Base-by-base conservation (phyloP, 2,113 vertebrate genomes). In the Anolis sagrei region DNA sequence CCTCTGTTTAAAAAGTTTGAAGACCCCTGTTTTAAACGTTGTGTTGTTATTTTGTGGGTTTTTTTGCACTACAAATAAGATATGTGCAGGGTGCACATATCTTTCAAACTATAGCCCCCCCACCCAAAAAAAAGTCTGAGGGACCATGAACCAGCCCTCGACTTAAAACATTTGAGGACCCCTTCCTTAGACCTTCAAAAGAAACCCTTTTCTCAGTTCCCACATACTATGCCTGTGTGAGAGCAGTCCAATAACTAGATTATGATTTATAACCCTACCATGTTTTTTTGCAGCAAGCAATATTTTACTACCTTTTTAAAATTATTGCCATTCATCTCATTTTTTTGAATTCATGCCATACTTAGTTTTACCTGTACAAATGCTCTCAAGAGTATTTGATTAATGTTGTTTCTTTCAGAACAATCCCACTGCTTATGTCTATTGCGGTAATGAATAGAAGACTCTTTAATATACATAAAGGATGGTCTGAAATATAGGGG, bases 381-480 rank as follows among this genome's bases (percentile, higher is more conserved):
- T 74, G 69, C 70, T 64, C 54, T 80, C 54, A 62, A 21, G 39
- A 66, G 39, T 51, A 64, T 66, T 49, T 79, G 76, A 86, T 86
- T 80, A 86, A 74, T 66, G 44, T 44, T 9, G 16, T 36, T 74
- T 39, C 54, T 73, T n/a, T n/a, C 48, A 74, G 69, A 86, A 73
- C 9, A 83, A 23, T 62, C 39, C 16, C 70, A n/a, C 18, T 49
- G 58, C 29, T 64, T 29, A 54, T 62, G 36, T 79, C 36, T 73
- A 49, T 25, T 62, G 54, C n/a, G 25, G 61, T 62, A 73, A 48
- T 79, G 54, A 74, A 80, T 74, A 48, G 29, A 61, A 44, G n/a
- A 7, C 36, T 85, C 36, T 44, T 10, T 69, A 58, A 68, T 36
- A 49, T 69, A 44, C 54, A 58, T 85, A 44, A 70, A 44, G 49